These are phyloP conservation scores for Pycnomerus fuliginosus DNA, from an alignment of 2,888 invertebrate species.

Conservation along the genomic window DNA sequence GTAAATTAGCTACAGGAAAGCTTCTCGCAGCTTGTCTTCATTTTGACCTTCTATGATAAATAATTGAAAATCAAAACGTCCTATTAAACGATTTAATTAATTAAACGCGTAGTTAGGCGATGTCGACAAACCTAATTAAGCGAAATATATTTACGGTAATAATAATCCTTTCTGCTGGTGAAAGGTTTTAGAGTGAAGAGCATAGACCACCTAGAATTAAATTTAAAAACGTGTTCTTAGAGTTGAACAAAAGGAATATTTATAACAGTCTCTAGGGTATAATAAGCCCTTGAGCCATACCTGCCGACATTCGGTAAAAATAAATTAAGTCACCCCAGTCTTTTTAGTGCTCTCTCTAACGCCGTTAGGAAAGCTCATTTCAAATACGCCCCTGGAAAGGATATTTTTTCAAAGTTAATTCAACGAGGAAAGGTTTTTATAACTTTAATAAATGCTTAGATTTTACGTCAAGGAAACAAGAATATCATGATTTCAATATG, in stretches of 20 bases:
- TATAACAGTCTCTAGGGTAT: slow-evolving; percentile 32
- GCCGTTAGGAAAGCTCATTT: no score
- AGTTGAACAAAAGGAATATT: slow-evolving; percentile 31
- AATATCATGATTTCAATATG: no score
- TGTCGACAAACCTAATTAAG: slow-evolving; percentile 20
- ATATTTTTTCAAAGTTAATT: slow-evolving; percentile 40
- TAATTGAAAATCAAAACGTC: neutral
- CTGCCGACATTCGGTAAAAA: slow-evolving; percentile 34
- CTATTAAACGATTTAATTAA: slow-evolving; percentile 10
- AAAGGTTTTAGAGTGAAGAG: slow-evolving; percentile 11
- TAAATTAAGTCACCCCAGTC: slow-evolving; percentile 40
- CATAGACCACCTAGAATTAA: slow-evolving; percentile 20
- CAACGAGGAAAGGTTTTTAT: no score
- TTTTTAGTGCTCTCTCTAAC: no score
- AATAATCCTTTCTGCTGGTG: slow-evolving; percentile 19
- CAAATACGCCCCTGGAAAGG: slow-evolving; percentile 35
- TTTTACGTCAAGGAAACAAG: no score
- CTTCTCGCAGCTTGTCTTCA: neutral
- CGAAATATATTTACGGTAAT: slow-evolving; percentile 17
- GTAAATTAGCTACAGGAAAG: no score
- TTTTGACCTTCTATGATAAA: slow-evolving; percentile 1
- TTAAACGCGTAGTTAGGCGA: slow-evolving; percentile 10
- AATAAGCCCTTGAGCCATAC: slow-evolving; percentile 31
- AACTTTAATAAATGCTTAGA: no score
- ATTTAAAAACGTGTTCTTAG: slow-evolving; percentile 20